These are phyloP conservation scores for Etia nguti DNA, from an alignment of 2,113 vertebrate genomes.

Conservation along the genomic window DNA sequence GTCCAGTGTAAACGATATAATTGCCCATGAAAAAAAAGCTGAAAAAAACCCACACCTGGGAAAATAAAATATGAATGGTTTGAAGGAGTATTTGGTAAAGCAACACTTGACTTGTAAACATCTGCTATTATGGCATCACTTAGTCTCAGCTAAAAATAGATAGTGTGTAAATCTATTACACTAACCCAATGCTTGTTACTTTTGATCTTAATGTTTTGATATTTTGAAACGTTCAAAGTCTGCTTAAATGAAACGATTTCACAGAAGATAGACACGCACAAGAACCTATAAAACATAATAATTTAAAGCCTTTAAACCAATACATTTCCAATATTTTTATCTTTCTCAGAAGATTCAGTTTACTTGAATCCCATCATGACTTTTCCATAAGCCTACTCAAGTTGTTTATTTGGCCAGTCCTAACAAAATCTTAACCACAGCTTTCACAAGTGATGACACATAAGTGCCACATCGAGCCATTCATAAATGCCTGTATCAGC, in stretches of 20 bases:
- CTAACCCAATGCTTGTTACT: not conserved
- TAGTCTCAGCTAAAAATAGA: not conserved
- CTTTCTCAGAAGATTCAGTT: rapidly evolving
- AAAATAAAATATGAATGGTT: not conserved
- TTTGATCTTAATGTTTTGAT: not conserved
- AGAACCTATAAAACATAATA: not conserved
- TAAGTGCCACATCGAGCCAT: not conserved
- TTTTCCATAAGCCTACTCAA: not conserved
- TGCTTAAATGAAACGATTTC: not conserved
- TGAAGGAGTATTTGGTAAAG: not conserved
- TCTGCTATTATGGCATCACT: not conserved
- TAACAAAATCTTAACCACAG: not conserved
- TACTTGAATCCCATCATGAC: not conserved
- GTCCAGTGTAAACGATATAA: not conserved
- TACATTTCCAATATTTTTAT: not conserved
- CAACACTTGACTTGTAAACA: not conserved
- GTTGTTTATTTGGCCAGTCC: not conserved
- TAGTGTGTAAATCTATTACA: not conserved
- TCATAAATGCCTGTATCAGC: not conserved
- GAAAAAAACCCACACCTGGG: not conserved
- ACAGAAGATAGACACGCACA: not conserved
- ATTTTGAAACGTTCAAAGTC: not conserved
- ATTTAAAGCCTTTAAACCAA: not conserved
- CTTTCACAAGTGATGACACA: not conserved
- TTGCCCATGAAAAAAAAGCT: not conserved